Base-by-base conservation (phyloP, 2,888 invertebrate species). In the Idaea dimidiata region DNA sequence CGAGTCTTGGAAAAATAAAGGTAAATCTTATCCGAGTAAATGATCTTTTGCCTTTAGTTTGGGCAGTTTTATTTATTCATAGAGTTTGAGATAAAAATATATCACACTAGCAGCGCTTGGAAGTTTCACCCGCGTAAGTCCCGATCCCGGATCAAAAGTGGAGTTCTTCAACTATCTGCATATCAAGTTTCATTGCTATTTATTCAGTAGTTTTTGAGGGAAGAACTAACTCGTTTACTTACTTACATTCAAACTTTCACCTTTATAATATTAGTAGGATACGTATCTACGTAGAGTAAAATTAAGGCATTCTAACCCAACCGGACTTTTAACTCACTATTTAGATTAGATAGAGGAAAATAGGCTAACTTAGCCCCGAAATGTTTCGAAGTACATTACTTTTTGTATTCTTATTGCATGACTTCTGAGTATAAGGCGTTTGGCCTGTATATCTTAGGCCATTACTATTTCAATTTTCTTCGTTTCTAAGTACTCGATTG, bases 1-100 rank as follows among this genome's bases (percentile, higher is more conserved):
- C 63, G 62, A 68, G 65, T 59, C 62, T 65, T 58, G 67, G 65
- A 66, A 68, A 66, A 67, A 68, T 67, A 66, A 62, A 69, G 68
- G 71, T 72, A 66, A 65, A 64, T 64, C 64, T 68, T 62, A 66
- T 65, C 66, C 60, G 17, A 64, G 65, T 33, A 61, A 65, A 66
- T 63, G 59, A 17, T 58, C 58, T 61, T 33, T 18, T 58, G 56
- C 61, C 62, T 43, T 32, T 56, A 57, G 59, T 60, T 66, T 56
- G 60, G 60, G 61, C 62, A 68, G 69, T 70, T 68, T 69, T 63
- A 59, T 64, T 71, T 64, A 58, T 32, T 43, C 43, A 43, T 43
- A 43, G 43, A 43, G 43, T 43, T 43, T 59, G 17, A 59, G 24
- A 54, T 8, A 24, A 8, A 24, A 24, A 24, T 24, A 24, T 24